Evolutionary conservation across 2,113 vertebrate genomes (phyloP).

Genomic region (Oncorhynchus masou): DNA sequence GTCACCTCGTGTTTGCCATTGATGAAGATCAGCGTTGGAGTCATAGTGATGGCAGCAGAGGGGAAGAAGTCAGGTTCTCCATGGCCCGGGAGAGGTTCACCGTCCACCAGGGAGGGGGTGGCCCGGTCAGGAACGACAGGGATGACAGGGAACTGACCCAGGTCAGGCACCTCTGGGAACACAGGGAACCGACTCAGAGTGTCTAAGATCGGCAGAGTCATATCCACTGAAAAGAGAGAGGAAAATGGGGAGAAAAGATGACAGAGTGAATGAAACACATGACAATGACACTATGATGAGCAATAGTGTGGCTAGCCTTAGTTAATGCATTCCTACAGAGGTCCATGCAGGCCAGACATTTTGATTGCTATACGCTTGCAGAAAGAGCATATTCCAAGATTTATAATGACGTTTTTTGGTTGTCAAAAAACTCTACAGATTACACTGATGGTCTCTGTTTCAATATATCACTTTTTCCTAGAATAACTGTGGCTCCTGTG

Average conservation of each 20-base stretch:
- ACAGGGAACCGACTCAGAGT: slow-evolving; percentile 12
- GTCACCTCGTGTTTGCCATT: slow-evolving; percentile 85
- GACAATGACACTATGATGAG: neutral
- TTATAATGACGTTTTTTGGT: no score
- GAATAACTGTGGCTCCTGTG: no score
- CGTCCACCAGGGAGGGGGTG: slow-evolving; percentile 58
- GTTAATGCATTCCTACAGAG: neutral
- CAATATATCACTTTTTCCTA: no score
- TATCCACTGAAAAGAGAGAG: slow-evolving; percentile 65
- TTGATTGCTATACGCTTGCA: no score
- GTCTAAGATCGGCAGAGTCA: slow-evolving; percentile 70
- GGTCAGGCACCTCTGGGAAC: neutral
- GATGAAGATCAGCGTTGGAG: slow-evolving; percentile 81
- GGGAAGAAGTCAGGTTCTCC: slow-evolving; percentile 38
- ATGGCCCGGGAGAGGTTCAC: slow-evolving; percentile 70
- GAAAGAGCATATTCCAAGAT: no score
- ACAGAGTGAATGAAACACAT: neutral
- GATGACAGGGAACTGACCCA: slow-evolving; percentile 53
- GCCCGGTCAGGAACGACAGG: slow-evolving; percentile 63
- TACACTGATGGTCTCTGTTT: no score
- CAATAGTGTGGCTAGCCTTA: neutral
- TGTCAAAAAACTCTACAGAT: no score
- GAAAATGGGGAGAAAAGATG: neutral
- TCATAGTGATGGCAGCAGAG: slow-evolving; percentile 44
- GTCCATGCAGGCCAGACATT: no score